Conservation (phyloP, 2,888 invertebrate species). For the Luperina testacea region DNA sequence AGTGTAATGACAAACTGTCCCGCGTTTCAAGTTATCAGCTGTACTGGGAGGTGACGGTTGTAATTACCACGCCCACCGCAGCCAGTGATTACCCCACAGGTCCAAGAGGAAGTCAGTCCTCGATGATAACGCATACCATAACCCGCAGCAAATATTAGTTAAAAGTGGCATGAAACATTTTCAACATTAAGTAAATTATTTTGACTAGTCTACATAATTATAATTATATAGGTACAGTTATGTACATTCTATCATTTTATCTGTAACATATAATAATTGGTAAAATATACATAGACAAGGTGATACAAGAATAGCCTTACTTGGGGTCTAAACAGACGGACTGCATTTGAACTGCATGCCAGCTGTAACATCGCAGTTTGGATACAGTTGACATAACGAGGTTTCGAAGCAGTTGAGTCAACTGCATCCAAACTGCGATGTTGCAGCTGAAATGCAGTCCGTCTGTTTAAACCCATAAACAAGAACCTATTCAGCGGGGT, state of each 20-base stretch:
- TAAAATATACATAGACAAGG: not conserved
- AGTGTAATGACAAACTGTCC: conserved; percentile 18
- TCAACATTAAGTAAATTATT: not conserved
- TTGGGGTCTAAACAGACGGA: no score
- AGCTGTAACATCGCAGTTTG: no score
- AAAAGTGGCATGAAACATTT: conserved; percentile 1
- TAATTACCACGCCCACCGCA: conserved; percentile 59
- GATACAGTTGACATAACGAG: no score
- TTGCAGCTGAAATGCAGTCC: no score
- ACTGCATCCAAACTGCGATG: no score
- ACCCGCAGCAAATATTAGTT: conserved; percentile 6
- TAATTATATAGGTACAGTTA: not conserved
- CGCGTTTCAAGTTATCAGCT: conserved; percentile 57
- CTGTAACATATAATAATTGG: not conserved
- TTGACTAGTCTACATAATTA: not conserved
- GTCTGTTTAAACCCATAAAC: no score
- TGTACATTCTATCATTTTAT: not conserved
- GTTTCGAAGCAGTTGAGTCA: no score
- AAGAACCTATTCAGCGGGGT: not conserved
- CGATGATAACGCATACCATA: conserved; percentile 23
- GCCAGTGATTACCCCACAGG: conserved; percentile 41
- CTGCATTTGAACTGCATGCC: no score
- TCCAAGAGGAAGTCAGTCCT: conserved; percentile 36
- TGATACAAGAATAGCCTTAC: not conserved
- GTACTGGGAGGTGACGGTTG: conserved; percentile 47